A percentile compares a stretch with the other conserved stretches of the same genome.
Conservation (phyloP, 2,888 invertebrate species). For the Stenurella melanura region DNA sequence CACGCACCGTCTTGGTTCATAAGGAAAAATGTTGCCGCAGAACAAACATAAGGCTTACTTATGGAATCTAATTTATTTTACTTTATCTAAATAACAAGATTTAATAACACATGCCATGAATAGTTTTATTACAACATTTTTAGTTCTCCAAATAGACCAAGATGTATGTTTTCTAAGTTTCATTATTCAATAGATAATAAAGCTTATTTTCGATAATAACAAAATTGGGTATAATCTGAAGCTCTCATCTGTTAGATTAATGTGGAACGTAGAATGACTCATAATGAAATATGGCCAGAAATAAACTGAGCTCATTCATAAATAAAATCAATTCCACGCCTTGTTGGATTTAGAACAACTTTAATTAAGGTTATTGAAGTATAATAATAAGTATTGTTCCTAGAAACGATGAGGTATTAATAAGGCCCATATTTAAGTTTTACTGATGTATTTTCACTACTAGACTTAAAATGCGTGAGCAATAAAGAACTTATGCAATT, state of each 20-base stretch:
- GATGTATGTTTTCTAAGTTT: conserved; percentile 5
- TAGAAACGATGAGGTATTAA: background rate
- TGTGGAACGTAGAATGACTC: conserved; percentile 52
- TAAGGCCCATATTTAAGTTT: too few species aligned
- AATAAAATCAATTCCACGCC: conserved; percentile 58
- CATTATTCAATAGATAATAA: conserved; percentile 32
- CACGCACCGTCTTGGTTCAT: too few species aligned
- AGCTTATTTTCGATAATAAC: conserved; percentile 40
- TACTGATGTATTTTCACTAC: too few species aligned
- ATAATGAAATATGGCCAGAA: conserved; percentile 59
- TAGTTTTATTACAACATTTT: conserved; percentile 1
- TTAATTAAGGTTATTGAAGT: conserved; percentile 44
- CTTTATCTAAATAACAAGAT: too few species aligned
- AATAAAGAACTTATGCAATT: too few species aligned
- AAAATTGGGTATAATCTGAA: conserved; percentile 37
- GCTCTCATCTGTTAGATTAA: conserved; percentile 51
- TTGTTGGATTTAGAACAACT: conserved; percentile 53
- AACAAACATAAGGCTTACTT: too few species aligned
- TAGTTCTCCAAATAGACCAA: background rate
- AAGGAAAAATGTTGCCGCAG: too few species aligned
- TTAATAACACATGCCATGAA: background rate
- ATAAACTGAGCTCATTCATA: conserved; percentile 58
- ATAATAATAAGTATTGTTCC: conserved; percentile 7
- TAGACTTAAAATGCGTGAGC: too few species aligned
- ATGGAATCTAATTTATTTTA: too few species aligned